Evolutionary conservation across 35 echinoderm and acorn worm genomes (phyloP).

Genomic region (Ophiothrix spiculata): DNA sequence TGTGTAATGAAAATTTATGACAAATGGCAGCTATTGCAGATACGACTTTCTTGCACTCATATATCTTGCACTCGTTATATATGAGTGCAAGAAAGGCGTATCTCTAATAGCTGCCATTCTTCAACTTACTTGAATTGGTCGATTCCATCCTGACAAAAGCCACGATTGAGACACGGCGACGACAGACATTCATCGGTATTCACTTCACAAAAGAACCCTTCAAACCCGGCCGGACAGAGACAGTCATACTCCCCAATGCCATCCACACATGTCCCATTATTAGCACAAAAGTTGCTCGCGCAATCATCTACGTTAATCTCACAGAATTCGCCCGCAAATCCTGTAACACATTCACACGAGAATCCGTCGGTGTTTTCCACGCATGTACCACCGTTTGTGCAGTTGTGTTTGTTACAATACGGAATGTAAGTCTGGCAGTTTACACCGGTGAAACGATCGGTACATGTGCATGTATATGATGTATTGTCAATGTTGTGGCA

Average conservation of each 20-base stretch:
- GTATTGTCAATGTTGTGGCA: constrained; percentile 39
- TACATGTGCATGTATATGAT: constrained; percentile 43
- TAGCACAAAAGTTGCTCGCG: constrained; percentile 14
- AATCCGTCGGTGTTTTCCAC: constrained; percentile 52
- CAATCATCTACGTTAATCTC: constrained; percentile 40
- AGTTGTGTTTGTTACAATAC: constrained; percentile 32
- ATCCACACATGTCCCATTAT: constrained; percentile 28
- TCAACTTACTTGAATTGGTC: background rate
- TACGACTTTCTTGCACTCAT: no score
- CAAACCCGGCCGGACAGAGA: constrained; percentile 28
- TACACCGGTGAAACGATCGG: constrained; percentile 23
- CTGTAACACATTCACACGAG: constrained; percentile 67
- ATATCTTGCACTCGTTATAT: no score
- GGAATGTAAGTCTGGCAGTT: constrained; percentile 30
- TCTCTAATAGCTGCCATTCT: no score
- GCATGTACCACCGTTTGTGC: constrained; percentile 58
- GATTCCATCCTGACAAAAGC: background rate
- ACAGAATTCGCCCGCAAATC: constrained; percentile 59
- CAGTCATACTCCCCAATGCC: constrained; percentile 18
- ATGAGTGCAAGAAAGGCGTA: no score
- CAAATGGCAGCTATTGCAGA: no score
- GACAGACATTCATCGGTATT: background rate
- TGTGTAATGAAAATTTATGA: no score
- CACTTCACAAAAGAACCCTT: background rate
- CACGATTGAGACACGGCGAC: background rate